phyloP scores from a whole-genome alignment of 2,113 vertebrate species.

The Neolamprologus kungweensis region DNA sequence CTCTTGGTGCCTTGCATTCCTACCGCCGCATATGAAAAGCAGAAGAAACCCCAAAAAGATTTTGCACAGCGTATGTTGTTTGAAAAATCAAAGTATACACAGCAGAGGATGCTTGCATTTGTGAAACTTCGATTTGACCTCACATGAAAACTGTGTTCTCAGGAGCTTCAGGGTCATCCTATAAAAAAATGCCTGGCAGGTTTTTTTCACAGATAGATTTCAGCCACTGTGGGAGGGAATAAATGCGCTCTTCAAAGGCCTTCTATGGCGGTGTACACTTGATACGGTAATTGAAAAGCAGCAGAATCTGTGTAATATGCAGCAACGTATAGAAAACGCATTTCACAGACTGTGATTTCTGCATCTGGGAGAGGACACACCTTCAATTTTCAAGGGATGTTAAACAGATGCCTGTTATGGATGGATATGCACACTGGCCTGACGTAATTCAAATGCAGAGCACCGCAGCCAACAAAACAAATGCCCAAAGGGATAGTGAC shows the following conservation, averaged over 20 bases:
- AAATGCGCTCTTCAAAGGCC: not conserved
- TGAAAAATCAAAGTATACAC: not conserved
- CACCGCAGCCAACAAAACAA: not conserved
- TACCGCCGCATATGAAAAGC: not conserved
- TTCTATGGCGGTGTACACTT: not conserved
- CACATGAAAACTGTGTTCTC: not conserved
- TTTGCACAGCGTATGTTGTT: not conserved
- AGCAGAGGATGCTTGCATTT: not conserved
- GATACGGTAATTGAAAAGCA: not conserved
- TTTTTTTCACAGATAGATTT: not conserved
- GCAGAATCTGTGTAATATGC: not conserved
- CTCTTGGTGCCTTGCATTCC: not conserved
- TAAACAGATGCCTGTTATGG: not conserved
- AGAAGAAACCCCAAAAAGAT: not conserved
- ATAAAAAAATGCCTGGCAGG: not conserved
- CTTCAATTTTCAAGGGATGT: not conserved
- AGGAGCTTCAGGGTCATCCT: not conserved
- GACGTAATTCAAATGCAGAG: not conserved
- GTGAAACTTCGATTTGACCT: not conserved
- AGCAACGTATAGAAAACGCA: not conserved
- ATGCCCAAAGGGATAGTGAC: not conserved
- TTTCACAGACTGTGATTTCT: not conserved
- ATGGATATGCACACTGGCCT: not conserved
- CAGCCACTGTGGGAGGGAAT: not conserved
- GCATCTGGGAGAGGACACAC: not conserved